These are phyloP conservation scores for Pluvianellus socialis DNA, from an alignment of 2,113 vertebrate species.

Conservation along the genomic window DNA sequence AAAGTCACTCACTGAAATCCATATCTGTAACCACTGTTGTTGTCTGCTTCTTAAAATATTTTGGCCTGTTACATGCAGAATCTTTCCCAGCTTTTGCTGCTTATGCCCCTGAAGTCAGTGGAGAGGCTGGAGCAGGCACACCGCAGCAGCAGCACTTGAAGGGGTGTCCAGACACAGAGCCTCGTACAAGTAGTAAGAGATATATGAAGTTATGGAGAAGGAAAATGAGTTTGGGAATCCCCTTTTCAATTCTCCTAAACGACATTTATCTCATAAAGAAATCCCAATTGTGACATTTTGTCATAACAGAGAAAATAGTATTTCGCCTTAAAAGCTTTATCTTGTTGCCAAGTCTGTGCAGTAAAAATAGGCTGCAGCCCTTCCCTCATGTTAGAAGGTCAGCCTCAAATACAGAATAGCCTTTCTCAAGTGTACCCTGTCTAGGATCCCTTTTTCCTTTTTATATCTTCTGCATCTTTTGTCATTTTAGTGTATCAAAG, in stretches of 20 bases:
- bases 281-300: neutral
- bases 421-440: neutral
- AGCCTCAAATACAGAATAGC: neutral
- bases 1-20: neutral
- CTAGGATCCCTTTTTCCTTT: neutral
- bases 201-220: neutral
- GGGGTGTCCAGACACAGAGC: neutral
- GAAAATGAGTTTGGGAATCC: neutral
- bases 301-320: neutral
- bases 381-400: neutral
- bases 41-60: neutral
- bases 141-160: accelerated
- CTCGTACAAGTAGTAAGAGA: neutral
- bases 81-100: neutral
- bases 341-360: neutral
- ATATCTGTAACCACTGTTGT: neutral
- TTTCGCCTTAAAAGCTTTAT: neutral
- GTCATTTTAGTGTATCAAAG: neutral
- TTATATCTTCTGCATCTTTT: neutral
- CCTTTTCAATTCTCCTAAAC: neutral
- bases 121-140: accelerated
- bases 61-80: neutral
- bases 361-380: neutral
- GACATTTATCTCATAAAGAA: neutral
- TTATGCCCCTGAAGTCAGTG: neutral